Conservation (phyloP, 2,113 vertebrate genomes). For the Piliocolobus tephrosceles region DNA sequence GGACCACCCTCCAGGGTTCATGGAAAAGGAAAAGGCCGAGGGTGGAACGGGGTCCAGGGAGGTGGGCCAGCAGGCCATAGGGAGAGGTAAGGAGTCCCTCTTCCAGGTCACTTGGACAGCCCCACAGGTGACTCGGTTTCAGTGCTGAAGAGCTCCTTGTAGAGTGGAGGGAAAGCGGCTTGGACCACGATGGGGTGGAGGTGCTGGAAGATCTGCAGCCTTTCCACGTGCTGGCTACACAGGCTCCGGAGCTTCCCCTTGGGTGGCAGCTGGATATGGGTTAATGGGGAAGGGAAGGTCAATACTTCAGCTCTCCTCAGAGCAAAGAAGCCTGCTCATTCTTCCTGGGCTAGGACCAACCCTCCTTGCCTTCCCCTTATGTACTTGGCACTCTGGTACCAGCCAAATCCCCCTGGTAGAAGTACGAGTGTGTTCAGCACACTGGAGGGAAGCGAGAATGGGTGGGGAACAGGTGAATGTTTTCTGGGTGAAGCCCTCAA, state of each 20-base stretch:
- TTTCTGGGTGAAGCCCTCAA: neutral
- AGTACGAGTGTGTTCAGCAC: neutral
- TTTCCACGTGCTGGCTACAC: conserved; percentile 93
- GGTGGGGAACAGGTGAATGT: neutral
- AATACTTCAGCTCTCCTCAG: neutral
- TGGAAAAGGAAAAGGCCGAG: neutral
- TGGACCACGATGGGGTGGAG: conserved; percentile 88
- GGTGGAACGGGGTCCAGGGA: neutral
- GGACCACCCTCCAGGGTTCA: neutral
- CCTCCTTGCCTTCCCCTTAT: neutral
- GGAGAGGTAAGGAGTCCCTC: neutral
- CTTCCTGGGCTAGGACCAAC: neutral
- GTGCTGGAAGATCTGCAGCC: conserved; percentile 90
- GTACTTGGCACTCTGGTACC: neutral
- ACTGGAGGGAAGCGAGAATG: neutral
- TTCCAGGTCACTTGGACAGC: conserved; percentile 62
- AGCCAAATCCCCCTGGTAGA: neutral
- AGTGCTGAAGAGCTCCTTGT: conserved; percentile 93
- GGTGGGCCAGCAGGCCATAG: neutral
- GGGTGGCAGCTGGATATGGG: conserved; percentile 86
- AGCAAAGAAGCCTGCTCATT: neutral
- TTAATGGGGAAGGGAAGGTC: neutral
- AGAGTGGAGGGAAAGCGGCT: conserved; percentile 93
- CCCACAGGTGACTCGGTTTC: conserved; percentile 84
- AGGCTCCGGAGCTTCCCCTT: conserved; percentile 88